phyloP scores from a whole-genome alignment of 2,113 vertebrate species.

The Colossoma macropomum region DNA sequence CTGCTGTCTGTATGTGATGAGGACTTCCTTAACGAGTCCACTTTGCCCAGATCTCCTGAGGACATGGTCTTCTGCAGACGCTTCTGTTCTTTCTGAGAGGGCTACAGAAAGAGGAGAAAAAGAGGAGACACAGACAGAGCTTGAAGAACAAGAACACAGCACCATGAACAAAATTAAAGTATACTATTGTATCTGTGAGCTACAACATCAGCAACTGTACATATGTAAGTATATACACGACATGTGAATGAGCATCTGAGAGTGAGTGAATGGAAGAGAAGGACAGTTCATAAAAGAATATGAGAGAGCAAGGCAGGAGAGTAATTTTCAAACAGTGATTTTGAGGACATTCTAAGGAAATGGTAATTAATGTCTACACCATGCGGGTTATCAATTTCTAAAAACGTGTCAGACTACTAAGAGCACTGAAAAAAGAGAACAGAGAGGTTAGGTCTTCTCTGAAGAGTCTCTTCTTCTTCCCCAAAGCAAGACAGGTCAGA shows the following conservation, averaged over 20 bases:
- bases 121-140: neutral
- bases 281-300: neutral
- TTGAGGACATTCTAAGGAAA: neutral
- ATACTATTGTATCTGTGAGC: neutral
- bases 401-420: neutral
- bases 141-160: neutral
- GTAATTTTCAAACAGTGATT: neutral
- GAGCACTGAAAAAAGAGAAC: neutral
- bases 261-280: neutral
- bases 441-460: neutral
- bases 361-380: neutral
- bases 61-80: conserved; percentile 94
- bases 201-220: too few relatives aligned
- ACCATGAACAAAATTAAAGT: neutral
- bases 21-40: conserved; percentile 78
- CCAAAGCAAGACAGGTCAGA: neutral
- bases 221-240: neutral
- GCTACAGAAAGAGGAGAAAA: conserved; percentile 36
- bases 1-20: conserved; percentile 80
- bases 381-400: conserved; percentile 28
- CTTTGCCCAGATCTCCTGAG: conserved; percentile 89
- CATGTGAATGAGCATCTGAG: neutral
- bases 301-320: neutral
- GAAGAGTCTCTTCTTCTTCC: neutral
- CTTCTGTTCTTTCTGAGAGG: conserved; percentile 80